Evolutionary conservation across 2,797 vertebrate genomes (phyloP), one percentile per base, ranked within the genome.

Genomic region (Simalia tracyae): DNA sequence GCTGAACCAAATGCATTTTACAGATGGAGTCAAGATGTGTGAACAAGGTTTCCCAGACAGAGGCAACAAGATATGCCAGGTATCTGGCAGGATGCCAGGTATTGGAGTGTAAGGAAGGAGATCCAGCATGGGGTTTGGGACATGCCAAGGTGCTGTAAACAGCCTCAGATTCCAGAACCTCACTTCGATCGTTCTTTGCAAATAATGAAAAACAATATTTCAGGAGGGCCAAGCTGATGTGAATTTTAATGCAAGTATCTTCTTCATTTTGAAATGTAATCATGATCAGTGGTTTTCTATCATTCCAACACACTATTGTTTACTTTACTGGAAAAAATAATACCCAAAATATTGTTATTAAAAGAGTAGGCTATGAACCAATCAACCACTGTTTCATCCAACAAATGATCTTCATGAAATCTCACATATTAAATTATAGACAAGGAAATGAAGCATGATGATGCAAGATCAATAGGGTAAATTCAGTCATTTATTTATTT

Each of bases 11-110:
- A 36, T 94, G 88, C 86, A 90, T 86, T 28, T 42, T 93, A 90
- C 96, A 97, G 94, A 96, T 97, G 96, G 96, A 93, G 95, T 95
- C 96, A 96, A 97, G 96, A 97, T 97, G 96, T 97, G 94, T 66
- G 96, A 95, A 94, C 94, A 92, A 90, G 94, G 57, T 72, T 94
- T 94, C 90, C 85, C 95, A 94, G 93, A 91, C 86, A 88, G 64
- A 95, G 93, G 76, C 95, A 92, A 87, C 90, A 87, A 93, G 93
- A 92, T 93, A 94, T 90, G 42, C 88, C 91, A 91, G 57, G 87
- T 91, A 94, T 46, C 93, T 3, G 92, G 92, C 90, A 95, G 94
- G 94, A 63, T 2, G 31, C 60, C 95, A 57, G 89, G 22, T 86
- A 90, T 94, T 90, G 93, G 93, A 95, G 87, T 86, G 92, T 95